Conservation (phyloP, 2,797 vertebrate species). For the Cryptoprocta ferox region DNA sequence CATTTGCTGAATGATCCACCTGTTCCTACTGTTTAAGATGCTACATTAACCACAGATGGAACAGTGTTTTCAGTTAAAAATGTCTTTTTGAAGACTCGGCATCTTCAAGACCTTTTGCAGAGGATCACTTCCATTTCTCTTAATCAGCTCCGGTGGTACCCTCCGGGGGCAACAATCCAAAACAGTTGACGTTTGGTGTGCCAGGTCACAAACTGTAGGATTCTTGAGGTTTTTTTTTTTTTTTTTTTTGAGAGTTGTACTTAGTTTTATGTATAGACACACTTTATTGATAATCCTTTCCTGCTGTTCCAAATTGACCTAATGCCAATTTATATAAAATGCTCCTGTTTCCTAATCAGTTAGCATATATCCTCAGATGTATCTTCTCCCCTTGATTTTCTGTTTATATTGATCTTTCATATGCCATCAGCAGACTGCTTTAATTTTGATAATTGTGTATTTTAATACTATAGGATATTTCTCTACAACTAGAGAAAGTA, state of each 20-base stretch:
- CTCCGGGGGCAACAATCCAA: neutral
- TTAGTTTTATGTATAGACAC: neutral
- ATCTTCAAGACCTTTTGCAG: neutral
- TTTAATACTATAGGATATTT: neutral
- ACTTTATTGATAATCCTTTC: neutral
- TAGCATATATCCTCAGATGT: neutral
- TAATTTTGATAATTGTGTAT: neutral
- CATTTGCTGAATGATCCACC: neutral
- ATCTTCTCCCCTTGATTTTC: neutral
- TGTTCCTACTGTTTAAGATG: neutral
- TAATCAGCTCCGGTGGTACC: neutral
- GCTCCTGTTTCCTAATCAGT: neutral
- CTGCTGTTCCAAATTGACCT: neutral
- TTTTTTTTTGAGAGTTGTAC: neutral
- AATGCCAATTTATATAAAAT: neutral
- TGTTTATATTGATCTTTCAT: neutral
- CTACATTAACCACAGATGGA: neutral
- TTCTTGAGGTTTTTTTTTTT: neutral
- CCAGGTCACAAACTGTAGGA: neutral
- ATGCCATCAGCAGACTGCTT: neutral
- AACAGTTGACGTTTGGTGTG: neutral
- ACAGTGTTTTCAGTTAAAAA: neutral
- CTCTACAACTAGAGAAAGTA: neutral
- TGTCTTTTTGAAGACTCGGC: neutral
- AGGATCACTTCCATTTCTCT: neutral